Base-by-base conservation (phyloP, 2,113 vertebrate species). In the Pimephales promelas region DNA sequence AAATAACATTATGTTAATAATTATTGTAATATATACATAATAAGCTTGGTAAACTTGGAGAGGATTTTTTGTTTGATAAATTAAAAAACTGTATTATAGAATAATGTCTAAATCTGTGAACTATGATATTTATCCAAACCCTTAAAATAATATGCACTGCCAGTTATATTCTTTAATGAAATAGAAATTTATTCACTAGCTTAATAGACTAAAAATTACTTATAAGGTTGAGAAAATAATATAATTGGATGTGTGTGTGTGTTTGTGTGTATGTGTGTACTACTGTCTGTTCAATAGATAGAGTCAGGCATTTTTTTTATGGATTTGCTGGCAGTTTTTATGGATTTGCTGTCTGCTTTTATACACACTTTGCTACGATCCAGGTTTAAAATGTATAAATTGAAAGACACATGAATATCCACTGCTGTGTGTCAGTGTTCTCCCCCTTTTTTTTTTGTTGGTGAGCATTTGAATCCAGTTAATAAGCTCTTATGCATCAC, bases 401-500 rank as follows among this genome's bases (percentile, higher is more conserved):
- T 62, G n/a, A 28, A 79, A 87, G 79, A 54, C 43, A 56, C 43
- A 71, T 81, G 47, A 83, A 86, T 78, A 86, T 57, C 66, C 82
- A 86, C 56, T 61, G 70, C 74, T 83, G 49, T 13, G 26, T 54
- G 74, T 6, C 20, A 79, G 57, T 84, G 22, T 34, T 80, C 56
- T 68, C 52, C 45, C 76, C 68, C 2, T 73, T 75, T 64, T 72
- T 28, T 73, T 75, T 64, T 72, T 87, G 66, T 78, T 82, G 61
- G 28, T 64, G 45, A 68, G 72, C 26, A 82, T 83, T 76, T 75
- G 72, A 88, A 85, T 85, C 59, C 70, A 68, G 83, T 68, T 83
- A 86, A 88, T 88, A 72, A 82, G 83, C 76, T 83, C 64, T 84
- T 59, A 47, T 85, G 81, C 68, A 84, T 86, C 40, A 72, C n/a